Conservation (phyloP, 1,140 invertebrate species). For the Meteorus sp. region DNA sequence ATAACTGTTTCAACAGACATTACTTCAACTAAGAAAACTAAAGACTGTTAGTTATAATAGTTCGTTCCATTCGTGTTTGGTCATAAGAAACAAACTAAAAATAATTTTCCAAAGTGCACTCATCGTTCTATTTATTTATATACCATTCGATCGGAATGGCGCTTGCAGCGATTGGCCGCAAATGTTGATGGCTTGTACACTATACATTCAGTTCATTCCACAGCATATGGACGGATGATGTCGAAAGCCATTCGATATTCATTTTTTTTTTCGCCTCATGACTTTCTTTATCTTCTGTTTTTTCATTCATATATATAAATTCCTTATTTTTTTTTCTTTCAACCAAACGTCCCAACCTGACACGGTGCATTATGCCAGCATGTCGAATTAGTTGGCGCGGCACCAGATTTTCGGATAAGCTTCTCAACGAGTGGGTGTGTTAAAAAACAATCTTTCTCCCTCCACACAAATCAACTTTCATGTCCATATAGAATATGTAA, state of each 20-base stretch:
- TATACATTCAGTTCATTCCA: background rate
- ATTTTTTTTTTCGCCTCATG: background rate
- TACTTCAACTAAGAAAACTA: too few relatives aligned
- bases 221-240: slow-evolving; percentile 5
- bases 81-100: slow-evolving; percentile 15
- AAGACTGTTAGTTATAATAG: background rate
- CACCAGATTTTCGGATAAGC: slow-evolving; percentile 24
- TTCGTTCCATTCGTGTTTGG: background rate
- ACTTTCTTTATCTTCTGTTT: background rate
- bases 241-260: background rate
- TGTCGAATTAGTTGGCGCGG: slow-evolving; percentile 15
- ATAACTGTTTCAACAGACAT: too few relatives aligned
- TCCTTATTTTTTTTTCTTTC: background rate
- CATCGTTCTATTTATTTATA: slow-evolving; percentile 23
- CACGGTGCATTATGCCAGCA: background rate
- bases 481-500: too few relatives aligned
- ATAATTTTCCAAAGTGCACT: slow-evolving; percentile 19
- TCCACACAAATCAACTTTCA: too few relatives aligned
- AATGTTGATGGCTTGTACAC: slow-evolving; percentile 6
- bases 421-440: slow-evolving; percentile 13
- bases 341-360: background rate
- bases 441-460: too few relatives aligned
- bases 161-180: too few relatives aligned
- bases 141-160: background rate
- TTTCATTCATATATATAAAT: background rate